phyloP scores from a whole-genome alignment of 1,140 invertebrate genomes.

The Drosophila bocqueti region DNA sequence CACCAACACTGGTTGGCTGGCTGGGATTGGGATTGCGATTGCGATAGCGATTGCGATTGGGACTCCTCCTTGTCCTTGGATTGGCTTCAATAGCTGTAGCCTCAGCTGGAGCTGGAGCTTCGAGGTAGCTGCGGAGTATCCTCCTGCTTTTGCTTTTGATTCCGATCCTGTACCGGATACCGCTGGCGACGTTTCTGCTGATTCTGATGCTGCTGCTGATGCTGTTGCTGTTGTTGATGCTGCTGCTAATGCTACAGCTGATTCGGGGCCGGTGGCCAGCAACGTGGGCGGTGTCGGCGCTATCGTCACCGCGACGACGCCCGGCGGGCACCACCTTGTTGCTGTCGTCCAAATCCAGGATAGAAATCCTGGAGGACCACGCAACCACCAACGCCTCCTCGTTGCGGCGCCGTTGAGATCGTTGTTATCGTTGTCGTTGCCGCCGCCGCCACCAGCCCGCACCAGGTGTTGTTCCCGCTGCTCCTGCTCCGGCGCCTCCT shows the following conservation, averaged over 20 bases:
- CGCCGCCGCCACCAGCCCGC: constrained; percentile 51
- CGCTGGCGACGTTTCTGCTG: constrained; percentile 9
- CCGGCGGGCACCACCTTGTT: constrained; percentile 32
- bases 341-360: constrained; percentile 25
- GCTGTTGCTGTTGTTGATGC: constrained; percentile 12
- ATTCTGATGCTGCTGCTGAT: constrained; percentile 3
- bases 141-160: constrained; percentile 5
- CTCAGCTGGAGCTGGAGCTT: constrained; percentile 20
- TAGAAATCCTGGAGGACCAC: constrained; percentile 54
- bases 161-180: neutral
- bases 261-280: constrained; percentile 45
- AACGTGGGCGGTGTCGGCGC: constrained; percentile 54
- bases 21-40: constrained; percentile 18
- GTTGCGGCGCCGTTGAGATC: constrained; percentile 72
- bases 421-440: constrained; percentile 55
- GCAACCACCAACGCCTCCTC: constrained; percentile 53
- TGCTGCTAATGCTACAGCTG: constrained; percentile 31
- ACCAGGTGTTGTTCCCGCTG: constrained; percentile 28
- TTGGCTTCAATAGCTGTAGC: constrained; percentile 26
- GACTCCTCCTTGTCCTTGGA: neutral
- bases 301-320: constrained; percentile 58
- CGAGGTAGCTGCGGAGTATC: constrained; percentile 19
- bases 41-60: neutral
- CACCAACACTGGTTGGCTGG: constrained; percentile 27
- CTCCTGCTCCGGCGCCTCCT: constrained; percentile 9